Base-by-base conservation (phyloP, 2,113 vertebrate genomes). In the Arothron firmamentum region DNA sequence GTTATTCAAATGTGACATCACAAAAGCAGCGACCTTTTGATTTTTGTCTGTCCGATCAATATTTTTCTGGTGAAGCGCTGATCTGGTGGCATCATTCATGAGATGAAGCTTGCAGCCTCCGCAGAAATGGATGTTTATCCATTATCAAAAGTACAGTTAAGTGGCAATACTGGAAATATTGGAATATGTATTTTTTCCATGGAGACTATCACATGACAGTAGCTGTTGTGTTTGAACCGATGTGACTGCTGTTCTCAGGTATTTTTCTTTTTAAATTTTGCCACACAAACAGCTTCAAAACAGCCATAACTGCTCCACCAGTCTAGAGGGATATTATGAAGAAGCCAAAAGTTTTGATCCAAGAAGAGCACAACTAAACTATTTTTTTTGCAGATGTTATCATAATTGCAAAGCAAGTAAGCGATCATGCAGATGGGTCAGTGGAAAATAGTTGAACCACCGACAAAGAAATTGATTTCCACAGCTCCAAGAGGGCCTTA, bases 1-100 rank as follows among this genome's bases (percentile, higher is more conserved):
- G 45, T 31, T 7, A 58, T 54, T 34, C 23, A n/a, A 55, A 51
- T 18, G 49, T 47, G 62, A 47, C n/a, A 46, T 52, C 12, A 54
- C 55, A 43, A 34, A 18, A 52, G 58, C 43, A 51, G 23, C 47
- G 56, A 65, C 56, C 34, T 38, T 73, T 53, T 65, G 57, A 50
- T 50, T 61, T 67, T 63, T 31, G 46, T 34, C 50, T 51, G 14
- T 71, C 23, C 19, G 71, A 85, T 79, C 77, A 67, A 85, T 79
- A 69, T n/a, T 50, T 48, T 19, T 63, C 43, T 21, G 52, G 48
- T 46, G 45, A 50, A 48, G 60, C 51, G 45, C 18, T 72, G 50
- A 64, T 73, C 31, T 53, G 66, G 52, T 61, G 59, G 46, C 72
- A 65, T 62, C 49, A 60, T 41, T 77, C 51, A 56, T 49, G 17